Conservation (phyloP, 2,113 vertebrate species). For the Stegostoma tigrinum region DNA sequence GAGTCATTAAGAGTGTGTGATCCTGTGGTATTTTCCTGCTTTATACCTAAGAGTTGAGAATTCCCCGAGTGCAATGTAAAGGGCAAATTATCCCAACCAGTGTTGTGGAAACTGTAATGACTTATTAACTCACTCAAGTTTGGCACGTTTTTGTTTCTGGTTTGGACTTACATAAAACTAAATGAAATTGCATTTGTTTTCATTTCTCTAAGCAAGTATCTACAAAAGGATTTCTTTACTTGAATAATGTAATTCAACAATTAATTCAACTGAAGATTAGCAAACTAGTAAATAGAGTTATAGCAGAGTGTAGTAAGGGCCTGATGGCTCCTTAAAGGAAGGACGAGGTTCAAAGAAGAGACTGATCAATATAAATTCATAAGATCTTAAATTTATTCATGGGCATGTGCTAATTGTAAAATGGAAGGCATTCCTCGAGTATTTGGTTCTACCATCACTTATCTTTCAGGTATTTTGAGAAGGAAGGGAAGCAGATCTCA, state of each 20-base stretch:
- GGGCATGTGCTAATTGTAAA: background rate
- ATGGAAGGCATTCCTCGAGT: background rate
- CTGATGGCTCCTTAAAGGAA: background rate
- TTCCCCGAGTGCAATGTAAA: background rate
- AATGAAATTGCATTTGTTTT: background rate
- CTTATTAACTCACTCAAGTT: background rate
- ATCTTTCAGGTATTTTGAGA: background rate
- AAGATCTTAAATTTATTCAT: background rate
- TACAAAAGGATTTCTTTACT: background rate
- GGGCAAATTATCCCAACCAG: background rate
- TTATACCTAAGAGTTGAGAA: background rate
- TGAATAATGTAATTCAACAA: background rate
- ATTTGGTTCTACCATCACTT: background rate
- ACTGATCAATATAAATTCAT: background rate
- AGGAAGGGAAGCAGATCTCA: background rate
- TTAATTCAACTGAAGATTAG: background rate
- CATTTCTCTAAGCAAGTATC: background rate
- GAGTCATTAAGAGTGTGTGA: background rate
- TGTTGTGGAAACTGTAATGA: background rate
- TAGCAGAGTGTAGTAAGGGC: background rate
- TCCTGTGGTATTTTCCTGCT: background rate
- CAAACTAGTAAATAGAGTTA: background rate
- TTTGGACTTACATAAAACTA: background rate
- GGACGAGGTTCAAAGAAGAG: background rate
- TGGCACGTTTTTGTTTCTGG: background rate